A percentile compares a stretch with the other conserved stretches of the same genome.
These are phyloP conservation scores for Achatina immaculata DNA, from an alignment of 1,140 invertebrate genomes.

Conservation along the genomic window DNA sequence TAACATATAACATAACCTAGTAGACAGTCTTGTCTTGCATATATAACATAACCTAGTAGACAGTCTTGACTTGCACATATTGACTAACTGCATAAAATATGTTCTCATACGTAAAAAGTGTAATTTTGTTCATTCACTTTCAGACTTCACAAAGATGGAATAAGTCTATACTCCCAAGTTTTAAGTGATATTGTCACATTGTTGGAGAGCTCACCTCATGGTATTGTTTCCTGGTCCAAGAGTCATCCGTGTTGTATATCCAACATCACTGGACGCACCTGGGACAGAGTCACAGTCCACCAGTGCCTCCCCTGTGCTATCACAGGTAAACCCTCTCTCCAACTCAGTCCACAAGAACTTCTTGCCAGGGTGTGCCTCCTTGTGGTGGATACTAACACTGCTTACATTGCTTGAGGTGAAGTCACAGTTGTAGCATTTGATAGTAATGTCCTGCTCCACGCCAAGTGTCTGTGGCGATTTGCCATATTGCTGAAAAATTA, in stretches of 20 bases:
- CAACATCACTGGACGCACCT: constrained; percentile 11
- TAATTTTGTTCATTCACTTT: no score
- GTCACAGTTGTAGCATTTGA: constrained; percentile 40
- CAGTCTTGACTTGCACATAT: no score
- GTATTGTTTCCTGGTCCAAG: constrained; percentile 19
- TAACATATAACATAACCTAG: no score
- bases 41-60: no score
- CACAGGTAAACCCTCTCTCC: constrained; percentile 40
- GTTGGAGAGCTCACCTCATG: constrained; percentile 14
- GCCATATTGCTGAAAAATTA: neutral
- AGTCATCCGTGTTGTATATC: constrained; percentile 20
- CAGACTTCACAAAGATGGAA: no score
- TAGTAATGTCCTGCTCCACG: constrained; percentile 24
- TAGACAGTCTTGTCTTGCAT: no score
- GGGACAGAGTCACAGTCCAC: constrained; percentile 21
- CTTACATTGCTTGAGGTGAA: constrained; percentile 16
- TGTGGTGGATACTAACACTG: constrained; percentile 34
- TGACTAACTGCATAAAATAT: no score
- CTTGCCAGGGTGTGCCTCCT: constrained; percentile 18
- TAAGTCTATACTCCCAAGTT: no score
- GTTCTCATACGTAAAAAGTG: no score
- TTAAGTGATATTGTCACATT: no score
- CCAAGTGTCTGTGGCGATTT: constrained; percentile 14
- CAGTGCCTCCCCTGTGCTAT: constrained; percentile 33
- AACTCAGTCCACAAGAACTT: constrained; percentile 37